phyloP scores from a whole-genome alignment of 2,888 invertebrate genomes.

The Liodrosophila aerea region DNA sequence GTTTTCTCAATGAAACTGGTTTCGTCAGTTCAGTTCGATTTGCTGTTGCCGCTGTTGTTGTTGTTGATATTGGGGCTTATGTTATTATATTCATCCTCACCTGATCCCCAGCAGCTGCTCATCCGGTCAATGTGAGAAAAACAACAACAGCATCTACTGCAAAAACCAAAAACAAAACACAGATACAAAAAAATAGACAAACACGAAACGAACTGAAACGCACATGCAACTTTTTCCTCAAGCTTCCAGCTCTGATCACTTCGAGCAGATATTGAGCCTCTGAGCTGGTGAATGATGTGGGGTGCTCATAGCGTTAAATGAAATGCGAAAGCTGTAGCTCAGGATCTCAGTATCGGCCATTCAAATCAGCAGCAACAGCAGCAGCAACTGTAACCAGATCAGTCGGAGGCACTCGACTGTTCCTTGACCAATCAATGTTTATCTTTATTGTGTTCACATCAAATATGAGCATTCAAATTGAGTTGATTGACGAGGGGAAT shows the following conservation, averaged over 20 bases:
- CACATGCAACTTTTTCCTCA: not conserved
- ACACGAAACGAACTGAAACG: constrained; percentile 46
- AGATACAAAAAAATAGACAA: constrained; percentile 55
- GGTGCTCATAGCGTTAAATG: constrained; percentile 34
- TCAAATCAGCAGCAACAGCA: constrained; percentile 68
- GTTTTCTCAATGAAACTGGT: constrained; percentile 81
- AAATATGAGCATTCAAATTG: too few relatives aligned
- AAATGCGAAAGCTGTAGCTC: constrained; percentile 75
- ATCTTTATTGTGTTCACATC: too few relatives aligned
- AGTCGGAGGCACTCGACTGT: too few relatives aligned
- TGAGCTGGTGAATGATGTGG: constrained; percentile 40
- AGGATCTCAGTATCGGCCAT: constrained; percentile 66
- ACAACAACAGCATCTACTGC: constrained; percentile 27
- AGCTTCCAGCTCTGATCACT: constrained; percentile 58
- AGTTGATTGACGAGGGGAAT: too few relatives aligned
- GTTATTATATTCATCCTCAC: constrained; percentile 80
- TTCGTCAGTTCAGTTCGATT: constrained; percentile 67
- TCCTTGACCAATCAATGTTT: too few relatives aligned
- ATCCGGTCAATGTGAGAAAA: constrained; percentile 73
- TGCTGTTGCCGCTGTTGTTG: constrained; percentile 32
- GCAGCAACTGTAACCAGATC: not conserved
- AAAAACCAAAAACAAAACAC: constrained; percentile 18
- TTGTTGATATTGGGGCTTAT: constrained; percentile 77
- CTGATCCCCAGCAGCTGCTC: constrained; percentile 80
- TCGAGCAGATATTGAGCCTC: constrained; percentile 62